Conservation (phyloP, 2,888 invertebrate species). For the Allygus modestus region DNA sequence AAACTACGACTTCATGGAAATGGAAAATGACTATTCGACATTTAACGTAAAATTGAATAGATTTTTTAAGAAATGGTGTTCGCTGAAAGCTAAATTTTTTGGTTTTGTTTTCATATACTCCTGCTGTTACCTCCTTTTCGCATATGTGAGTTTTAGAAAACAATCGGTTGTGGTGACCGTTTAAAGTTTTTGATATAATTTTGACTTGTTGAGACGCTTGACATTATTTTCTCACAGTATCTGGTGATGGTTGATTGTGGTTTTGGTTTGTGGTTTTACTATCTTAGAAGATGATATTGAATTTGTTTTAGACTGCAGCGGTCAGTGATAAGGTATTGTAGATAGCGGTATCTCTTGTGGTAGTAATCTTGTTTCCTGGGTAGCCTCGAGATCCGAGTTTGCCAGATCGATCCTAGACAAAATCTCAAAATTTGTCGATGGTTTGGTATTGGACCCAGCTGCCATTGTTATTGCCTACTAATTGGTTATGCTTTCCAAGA, state of each 20-base stretch:
- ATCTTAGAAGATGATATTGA: not conserved
- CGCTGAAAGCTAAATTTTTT: conserved; percentile 29
- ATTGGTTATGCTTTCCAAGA: too few relatives aligned
- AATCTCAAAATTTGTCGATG: too few relatives aligned
- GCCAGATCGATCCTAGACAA: too few relatives aligned
- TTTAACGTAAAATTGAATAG: conserved; percentile 18
- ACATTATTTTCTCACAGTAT: not conserved
- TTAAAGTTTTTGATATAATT: not conserved
- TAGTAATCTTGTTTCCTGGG: not conserved
- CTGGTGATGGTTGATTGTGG: conserved; percentile 2
- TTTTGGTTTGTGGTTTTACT: conserved; percentile 8
- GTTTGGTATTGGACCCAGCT: too few relatives aligned
- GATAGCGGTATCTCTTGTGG: not conserved
- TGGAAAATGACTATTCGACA: conserved; percentile 16
- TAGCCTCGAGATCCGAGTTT: too few relatives aligned
- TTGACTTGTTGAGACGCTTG: conserved; percentile 1
- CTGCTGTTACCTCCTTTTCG: conserved; percentile 37
- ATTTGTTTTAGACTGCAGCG: not conserved
- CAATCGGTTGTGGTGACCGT: not conserved
- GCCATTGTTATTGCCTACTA: too few relatives aligned
- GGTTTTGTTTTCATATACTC: conserved; percentile 28
- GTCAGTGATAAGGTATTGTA: not conserved
- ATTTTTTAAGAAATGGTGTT: conserved; percentile 36
- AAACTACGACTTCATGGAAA: not conserved
- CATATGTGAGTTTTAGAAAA: conserved; percentile 1